Evolutionary conservation across 1,140 invertebrate genomes (phyloP), one percentile per base, ranked within the genome.

Genomic region (Pollicipes pollicipes): DNA sequence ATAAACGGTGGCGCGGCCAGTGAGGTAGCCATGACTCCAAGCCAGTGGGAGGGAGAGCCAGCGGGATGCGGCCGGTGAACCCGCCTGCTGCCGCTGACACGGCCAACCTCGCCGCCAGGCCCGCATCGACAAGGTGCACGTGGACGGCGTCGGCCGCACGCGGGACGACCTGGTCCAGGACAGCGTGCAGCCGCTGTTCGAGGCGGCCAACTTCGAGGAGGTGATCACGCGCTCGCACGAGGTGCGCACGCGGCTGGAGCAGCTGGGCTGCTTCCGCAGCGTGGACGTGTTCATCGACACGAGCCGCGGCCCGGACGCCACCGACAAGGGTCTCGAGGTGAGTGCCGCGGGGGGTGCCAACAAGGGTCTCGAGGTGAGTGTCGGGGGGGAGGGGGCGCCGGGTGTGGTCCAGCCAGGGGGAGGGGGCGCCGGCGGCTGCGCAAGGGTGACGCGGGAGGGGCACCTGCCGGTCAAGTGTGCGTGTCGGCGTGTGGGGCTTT

Each of bases 271-370:
- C 77, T 95, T 95, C 78, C 87, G 86, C 74, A 87, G 87, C 75
- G 86, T 95, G 70, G 85, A 84, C 24, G 85, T 94, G 35, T 84
- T 84, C 73, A 90, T 96, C 73, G 92, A 95, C 78, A 90, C 89
- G n/a, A 89, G 87, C 74, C 83, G 84, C 77, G 87, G 88, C 28
- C 83, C 84, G 16, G 83, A 84, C 73, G 83, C 88, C 21, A 85
- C 86, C 29, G 83, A 85, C 27, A 85, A 91, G 78, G 90, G 89
- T 37, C 85, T 93, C 72, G 90, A 94, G 83, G 88, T 88, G 77
- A 69, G 73, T 17, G 68, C n/a, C 10, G 16, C 3, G 27, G 16
- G 35, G 67, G n/a, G n/a, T n/a, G n/a, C 86, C 29, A 83, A 85
- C 27, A 85, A 91, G 78, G 90, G 89, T 37, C 85, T 93, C 72